Evolutionary conservation across 2,888 invertebrate species (phyloP), one percentile per base, ranked within the genome.

Genomic region (Poecilobothrus nobilitatus): DNA sequence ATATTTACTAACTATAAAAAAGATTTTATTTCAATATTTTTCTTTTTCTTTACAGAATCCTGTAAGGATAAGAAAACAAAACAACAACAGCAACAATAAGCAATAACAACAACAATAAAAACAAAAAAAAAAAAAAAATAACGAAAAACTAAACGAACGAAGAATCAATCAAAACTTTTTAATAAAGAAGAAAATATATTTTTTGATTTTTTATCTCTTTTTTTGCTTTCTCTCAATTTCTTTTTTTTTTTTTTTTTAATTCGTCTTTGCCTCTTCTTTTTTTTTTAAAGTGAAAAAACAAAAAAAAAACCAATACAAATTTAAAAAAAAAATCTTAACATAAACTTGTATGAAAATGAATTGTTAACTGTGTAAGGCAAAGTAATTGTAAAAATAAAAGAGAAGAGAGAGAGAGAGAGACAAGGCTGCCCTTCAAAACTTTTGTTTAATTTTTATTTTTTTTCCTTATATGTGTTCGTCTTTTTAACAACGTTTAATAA

Each of bases 81-180:
- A 37, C 37, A 37, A 10, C 37, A 37, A 10, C 8, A 37, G 37
- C 8, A 37, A 37, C 37, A 37, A 10, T n/a, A n/a, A n/a, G n/a
- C 27, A 4, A 27, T 8, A 37, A 10, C 8, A 37, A 2, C 8
- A 7, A 37, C 27, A 37, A 37, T 37, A 37, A 7, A 12, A 37
- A 37, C n/a, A n/a, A n/a, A 37, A 37, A 37, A 10, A 37, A 37
- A 37, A 37, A 4, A 37, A 37, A 4, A 27, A 27, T 27, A 27
- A 27, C 27, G 27, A 27, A 27, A 27, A 27, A 27, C 41, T 12
- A 41, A 15, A 12, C 9, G 41, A 41, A 41, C 9, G 9, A 41
- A 41, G 15, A 53, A 53, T 53, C 53, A 53, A 53, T 53, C 53
- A 53, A 41, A 53, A 53, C 53, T 53, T 53, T 41, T 53, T 53